phyloP scores from a whole-genome alignment of 2,797 vertebrate species.

The Lycodopsis pacificus region DNA sequence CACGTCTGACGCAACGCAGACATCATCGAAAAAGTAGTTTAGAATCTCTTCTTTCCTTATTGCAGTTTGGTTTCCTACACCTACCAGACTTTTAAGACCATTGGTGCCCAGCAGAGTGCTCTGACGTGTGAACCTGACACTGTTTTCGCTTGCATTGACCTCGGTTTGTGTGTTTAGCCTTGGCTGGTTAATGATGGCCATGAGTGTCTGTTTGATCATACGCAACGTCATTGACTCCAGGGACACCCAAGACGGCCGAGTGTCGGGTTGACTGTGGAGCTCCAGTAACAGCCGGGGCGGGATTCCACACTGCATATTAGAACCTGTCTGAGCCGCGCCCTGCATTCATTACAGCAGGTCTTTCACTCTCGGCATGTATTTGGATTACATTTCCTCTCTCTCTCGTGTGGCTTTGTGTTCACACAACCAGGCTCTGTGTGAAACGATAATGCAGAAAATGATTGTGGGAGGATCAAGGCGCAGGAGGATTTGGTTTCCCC shows the following conservation, averaged over 20 bases:
- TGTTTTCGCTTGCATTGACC: neutral
- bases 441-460: conserved; percentile 11
- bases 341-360: conserved; percentile 13
- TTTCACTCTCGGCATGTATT: conserved; percentile 26
- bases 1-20: neutral
- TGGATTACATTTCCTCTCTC: conserved; percentile 10
- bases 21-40: too few relatives aligned
- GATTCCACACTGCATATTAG: conserved; percentile 71
- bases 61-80: neutral
- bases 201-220: conserved; percentile 30
- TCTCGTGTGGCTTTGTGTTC: conserved; percentile 12
- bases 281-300: conserved; percentile 19
- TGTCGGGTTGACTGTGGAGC: conserved; percentile 19
- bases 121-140: neutral
- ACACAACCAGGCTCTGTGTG: neutral
- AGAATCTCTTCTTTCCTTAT: neutral
- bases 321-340: conserved; percentile 75
- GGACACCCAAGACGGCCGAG: neutral
- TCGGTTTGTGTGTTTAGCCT: conserved; percentile 29
- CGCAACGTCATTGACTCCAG: conserved; percentile 8
- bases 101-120: neutral
- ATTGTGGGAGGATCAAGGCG: neutral
- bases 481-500: conserved; percentile 39
- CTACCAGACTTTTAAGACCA: neutral
- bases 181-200: neutral